phyloP scores from a whole-genome alignment of 2,888 invertebrate species.

The Sepioteuthis lessoniana region DNA sequence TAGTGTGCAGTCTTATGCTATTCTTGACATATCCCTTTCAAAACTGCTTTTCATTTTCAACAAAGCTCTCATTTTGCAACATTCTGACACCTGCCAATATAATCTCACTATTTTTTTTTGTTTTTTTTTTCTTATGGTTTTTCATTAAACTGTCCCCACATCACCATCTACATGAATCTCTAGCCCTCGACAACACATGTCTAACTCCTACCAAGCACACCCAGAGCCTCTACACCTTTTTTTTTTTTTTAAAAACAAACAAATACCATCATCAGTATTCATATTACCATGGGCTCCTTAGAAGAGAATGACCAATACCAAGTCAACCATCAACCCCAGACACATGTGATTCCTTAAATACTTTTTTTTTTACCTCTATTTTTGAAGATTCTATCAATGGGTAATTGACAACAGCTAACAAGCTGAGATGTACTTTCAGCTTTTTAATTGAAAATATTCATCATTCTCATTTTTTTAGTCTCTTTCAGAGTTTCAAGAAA shows the following conservation, averaged over 20 bases:
- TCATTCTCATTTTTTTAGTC: no score
- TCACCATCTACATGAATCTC: background rate
- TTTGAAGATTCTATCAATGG: background rate
- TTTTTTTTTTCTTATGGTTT: background rate
- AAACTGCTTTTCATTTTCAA: background rate
- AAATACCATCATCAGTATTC: background rate
- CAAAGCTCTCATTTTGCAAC: background rate
- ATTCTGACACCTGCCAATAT: slow-evolving; percentile 8
- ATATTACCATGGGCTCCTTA: background rate
- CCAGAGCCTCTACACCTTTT: background rate
- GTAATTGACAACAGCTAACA: background rate
- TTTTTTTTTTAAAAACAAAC: background rate
- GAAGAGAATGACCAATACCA: background rate
- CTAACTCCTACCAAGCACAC: background rate
- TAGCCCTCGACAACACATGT: background rate
- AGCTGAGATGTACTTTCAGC: background rate
- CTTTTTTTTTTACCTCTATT: background rate
- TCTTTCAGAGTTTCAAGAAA: no score
- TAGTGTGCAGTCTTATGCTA: background rate
- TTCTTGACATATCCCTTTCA: background rate
- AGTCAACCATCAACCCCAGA: background rate
- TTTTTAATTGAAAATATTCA: no score
- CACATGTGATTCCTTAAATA: background rate
- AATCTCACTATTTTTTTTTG: background rate
- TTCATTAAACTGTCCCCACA: background rate